Conservation (phyloP, 2,888 invertebrate species). For the Apodemia hepburni region DNA sequence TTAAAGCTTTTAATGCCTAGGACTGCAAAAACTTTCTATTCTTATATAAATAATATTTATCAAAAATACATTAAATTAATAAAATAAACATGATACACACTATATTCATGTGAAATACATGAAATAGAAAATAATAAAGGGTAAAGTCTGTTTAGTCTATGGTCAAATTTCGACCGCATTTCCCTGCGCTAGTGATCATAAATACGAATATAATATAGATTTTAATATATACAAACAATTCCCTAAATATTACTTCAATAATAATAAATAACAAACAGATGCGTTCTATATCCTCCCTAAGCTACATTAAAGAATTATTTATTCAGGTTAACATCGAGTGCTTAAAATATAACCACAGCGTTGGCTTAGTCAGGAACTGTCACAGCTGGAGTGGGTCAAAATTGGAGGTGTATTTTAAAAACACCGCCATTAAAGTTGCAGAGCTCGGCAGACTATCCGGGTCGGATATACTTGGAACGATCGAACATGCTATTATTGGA, state of each 20-base stretch:
- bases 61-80: too few relatives aligned
- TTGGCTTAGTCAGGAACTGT: constrained; percentile 54
- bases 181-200: too few relatives aligned
- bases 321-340: constrained; percentile 24
- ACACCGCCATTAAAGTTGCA: constrained; percentile 71
- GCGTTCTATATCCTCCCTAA: constrained; percentile 22
- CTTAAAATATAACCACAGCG: constrained; percentile 40
- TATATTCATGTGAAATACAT: too few relatives aligned
- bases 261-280: constrained; percentile 18
- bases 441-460: constrained; percentile 54
- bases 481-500: constrained; percentile 72
- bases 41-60: too few relatives aligned
- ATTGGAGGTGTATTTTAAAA: constrained; percentile 63
- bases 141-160: too few relatives aligned
- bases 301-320: constrained; percentile 28
- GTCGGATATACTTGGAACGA: constrained; percentile 69
- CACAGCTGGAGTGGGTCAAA: constrained; percentile 57
- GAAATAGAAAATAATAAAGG: too few relatives aligned
- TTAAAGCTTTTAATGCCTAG: too few relatives aligned
- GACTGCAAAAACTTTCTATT: too few relatives aligned
- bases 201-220: too few relatives aligned
- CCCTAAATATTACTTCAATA: background rate
- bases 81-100: too few relatives aligned
- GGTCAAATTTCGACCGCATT: too few relatives aligned
- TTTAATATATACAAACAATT: background rate